Conservation (phyloP, 2,113 vertebrate species). For the Burhinus bistriatus region DNA sequence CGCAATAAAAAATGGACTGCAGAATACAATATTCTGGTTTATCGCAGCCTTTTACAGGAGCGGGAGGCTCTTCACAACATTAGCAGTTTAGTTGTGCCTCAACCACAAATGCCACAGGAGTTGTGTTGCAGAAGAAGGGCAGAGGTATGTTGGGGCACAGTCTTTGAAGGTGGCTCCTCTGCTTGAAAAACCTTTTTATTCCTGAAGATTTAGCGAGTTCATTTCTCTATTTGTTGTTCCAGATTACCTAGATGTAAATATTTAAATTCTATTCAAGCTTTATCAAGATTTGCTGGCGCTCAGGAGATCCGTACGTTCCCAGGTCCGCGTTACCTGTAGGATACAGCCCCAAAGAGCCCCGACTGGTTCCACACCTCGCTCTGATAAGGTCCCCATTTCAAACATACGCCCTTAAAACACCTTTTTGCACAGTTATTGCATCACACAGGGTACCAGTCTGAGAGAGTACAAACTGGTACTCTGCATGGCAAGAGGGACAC, state of each 20-base stretch:
- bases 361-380: not conserved
- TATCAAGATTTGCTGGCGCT: no score
- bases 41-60: not conserved
- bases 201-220: not conserved
- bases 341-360: no score
- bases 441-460: not conserved
- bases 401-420: not conserved
- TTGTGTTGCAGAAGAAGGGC: not conserved
- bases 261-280: not conserved
- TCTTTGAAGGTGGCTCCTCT: not conserved
- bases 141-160: not conserved
- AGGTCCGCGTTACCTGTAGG: accelerated
- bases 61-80: not conserved
- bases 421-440: not conserved
- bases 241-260: not conserved
- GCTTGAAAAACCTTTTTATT: not conserved
- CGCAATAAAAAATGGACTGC: not conserved
- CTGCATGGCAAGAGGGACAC: accelerated
- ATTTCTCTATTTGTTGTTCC: not conserved
- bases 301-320: no score
- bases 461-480: not conserved
- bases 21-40: not conserved
- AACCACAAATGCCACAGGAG: no score
- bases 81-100: not conserved
- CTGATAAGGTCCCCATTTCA: not conserved